These are phyloP conservation scores for Danio aesculapii DNA, from an alignment of 2,797 vertebrate genomes.

Conservation along the genomic window DNA sequence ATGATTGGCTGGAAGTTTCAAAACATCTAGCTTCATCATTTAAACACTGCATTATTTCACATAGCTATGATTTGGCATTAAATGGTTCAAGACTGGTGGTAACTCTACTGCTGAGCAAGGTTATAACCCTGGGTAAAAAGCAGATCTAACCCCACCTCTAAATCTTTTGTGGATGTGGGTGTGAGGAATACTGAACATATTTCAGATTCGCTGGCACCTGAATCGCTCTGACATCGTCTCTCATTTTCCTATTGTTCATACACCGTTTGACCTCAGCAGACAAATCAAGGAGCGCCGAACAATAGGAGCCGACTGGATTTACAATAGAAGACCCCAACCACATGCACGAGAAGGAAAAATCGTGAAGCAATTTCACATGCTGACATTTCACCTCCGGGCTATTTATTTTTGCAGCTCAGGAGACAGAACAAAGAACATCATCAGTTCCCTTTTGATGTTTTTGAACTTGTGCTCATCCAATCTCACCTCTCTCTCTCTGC, in stretches of 20 bases:
- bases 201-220: conserved; percentile 15
- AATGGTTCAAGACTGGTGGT: too few species aligned
- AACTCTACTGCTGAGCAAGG: too few species aligned
- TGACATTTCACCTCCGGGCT: conserved; percentile 44
- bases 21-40: too few species aligned
- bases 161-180: background rate
- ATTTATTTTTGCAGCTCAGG: conserved; percentile 41
- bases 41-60: too few species aligned
- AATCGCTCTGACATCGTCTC: conserved; percentile 9
- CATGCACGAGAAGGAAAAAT: background rate
- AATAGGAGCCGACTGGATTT: conserved; percentile 28
- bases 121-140: too few species aligned
- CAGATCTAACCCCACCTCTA: too few species aligned
- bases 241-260: conserved; percentile 21
- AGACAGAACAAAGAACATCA: conserved; percentile 53
- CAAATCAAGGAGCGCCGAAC: conserved; percentile 5
- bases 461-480: conserved; percentile 43
- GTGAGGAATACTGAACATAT: background rate
- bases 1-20: too few species aligned
- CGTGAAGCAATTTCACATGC: conserved; percentile 42
- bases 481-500: conserved; percentile 1
- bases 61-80: too few species aligned
- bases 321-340: conserved; percentile 11
- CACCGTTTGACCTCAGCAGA: conserved; percentile 16
- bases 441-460: conserved; percentile 45